Evolutionary conservation across 2,797 vertebrate genomes (phyloP).

Genomic region (Pempheris klunzingeri): DNA sequence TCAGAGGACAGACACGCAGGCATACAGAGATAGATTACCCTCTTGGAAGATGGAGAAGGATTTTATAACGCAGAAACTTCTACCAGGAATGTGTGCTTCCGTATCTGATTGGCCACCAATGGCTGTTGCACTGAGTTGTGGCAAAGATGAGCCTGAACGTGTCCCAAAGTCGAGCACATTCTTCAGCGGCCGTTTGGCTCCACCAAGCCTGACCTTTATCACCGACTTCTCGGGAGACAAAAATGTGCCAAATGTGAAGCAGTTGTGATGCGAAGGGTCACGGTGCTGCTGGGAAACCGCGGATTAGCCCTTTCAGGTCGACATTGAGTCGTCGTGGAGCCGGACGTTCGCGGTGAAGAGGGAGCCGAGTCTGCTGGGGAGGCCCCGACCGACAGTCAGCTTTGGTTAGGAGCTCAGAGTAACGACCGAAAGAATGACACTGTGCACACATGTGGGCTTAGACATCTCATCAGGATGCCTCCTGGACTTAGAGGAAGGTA

Average conservation of each 20-base stretch:
- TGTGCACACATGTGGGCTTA: neutral
- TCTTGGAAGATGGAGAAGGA: too few species aligned
- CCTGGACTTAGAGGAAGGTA: neutral
- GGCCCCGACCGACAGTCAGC: neutral
- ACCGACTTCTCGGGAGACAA: neutral
- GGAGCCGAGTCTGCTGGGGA: neutral
- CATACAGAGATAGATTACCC: too few species aligned
- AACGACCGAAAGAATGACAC: neutral
- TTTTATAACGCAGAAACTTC: too few species aligned
- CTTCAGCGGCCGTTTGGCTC: neutral
- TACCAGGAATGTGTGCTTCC: neutral
- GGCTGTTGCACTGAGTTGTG: neutral
- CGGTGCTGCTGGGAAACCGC: neutral
- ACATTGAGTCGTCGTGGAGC: too few species aligned
- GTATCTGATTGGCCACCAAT: neutral
- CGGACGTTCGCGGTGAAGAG: too few species aligned
- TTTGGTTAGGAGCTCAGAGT: neutral
- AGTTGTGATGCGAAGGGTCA: neutral
- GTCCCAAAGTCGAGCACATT: neutral
- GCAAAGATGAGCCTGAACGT: neutral
- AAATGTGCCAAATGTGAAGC: neutral
- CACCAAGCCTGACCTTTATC: neutral
- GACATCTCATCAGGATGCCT: neutral
- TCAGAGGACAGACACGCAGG: too few species aligned
- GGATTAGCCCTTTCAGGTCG: too few species aligned